Evolutionary conservation across 2,113 vertebrate genomes (phyloP).

Genomic region (Romanogobio albipinnatus): DNA sequence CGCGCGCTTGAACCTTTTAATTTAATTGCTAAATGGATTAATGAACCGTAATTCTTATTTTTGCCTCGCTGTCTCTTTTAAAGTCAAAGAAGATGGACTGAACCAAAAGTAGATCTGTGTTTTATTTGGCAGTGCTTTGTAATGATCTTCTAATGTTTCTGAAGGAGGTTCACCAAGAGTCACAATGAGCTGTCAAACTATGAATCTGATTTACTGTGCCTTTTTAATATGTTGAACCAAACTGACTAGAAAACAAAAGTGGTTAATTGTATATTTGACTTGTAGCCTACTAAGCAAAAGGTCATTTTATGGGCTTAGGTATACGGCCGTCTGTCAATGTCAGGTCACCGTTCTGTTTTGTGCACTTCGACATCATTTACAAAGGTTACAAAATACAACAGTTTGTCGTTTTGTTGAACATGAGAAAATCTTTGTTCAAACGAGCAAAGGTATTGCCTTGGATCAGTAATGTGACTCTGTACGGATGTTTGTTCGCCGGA

Average conservation of each 20-base stretch:
- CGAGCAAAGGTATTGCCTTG: conserved; percentile 79
- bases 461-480: conserved; percentile 84
- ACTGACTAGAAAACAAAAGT: neutral
- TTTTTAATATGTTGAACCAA: neutral
- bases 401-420: conserved; percentile 22
- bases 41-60: conserved; percentile 15
- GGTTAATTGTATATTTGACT: neutral
- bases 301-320: conserved; percentile 13
- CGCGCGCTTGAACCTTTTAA: neutral
- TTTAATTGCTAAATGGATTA: neutral
- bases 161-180: conserved; percentile 4
- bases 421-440: conserved; percentile 68
- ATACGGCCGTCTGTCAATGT: neutral
- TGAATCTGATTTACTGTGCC: neutral
- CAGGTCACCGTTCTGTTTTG: neutral
- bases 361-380: neutral
- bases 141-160: neutral
- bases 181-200: conserved; percentile 13
- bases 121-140: neutral
- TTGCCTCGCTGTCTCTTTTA: neutral
- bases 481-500: conserved; percentile 81
- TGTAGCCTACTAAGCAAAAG: neutral
- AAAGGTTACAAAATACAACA: neutral
- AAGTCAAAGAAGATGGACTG: neutral
- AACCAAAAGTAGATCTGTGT: neutral